Conservation (phyloP, 2,888 invertebrate species). For the Drosophila multiciliata region DNA sequence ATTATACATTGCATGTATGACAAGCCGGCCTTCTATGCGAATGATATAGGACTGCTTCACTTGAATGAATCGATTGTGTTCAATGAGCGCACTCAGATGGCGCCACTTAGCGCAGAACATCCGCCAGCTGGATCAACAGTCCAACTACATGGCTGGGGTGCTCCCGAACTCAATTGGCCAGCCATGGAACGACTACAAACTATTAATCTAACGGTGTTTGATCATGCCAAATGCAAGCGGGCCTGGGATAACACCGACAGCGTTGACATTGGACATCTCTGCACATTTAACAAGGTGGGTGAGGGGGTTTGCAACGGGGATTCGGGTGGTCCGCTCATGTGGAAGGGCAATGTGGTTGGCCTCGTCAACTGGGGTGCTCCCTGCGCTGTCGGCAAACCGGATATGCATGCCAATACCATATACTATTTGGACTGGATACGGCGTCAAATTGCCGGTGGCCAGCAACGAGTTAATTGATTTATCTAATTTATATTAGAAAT, state of each 20-base stretch:
- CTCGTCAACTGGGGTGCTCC: slow-evolving; percentile 82
- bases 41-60: slow-evolving; percentile 89
- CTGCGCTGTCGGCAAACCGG: slow-evolving; percentile 78
- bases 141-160: slow-evolving; percentile 88
- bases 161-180: slow-evolving; percentile 84
- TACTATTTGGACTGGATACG: slow-evolving; percentile 79
- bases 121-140: slow-evolving; percentile 85
- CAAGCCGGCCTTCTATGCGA: slow-evolving; percentile 75
- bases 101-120: slow-evolving; percentile 83
- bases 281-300: slow-evolving; percentile 86
- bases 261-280: slow-evolving; percentile 87
- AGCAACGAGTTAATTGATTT: slow-evolving; percentile 42
- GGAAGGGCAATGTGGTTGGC: slow-evolving; percentile 69
- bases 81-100: slow-evolving; percentile 85
- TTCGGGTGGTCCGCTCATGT: slow-evolving; percentile 78
- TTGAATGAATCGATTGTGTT: slow-evolving; percentile 86
- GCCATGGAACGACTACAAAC: slow-evolving; percentile 86
- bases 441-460: slow-evolving; percentile 53
- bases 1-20: slow-evolving; percentile 71
- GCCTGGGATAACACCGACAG: slow-evolving; percentile 84
- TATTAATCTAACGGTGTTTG: slow-evolving; percentile 86
- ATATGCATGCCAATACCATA: slow-evolving; percentile 76
- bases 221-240: slow-evolving; percentile 85
- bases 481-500: not conserved
- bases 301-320: slow-evolving; percentile 85